Base-by-base conservation (phyloP, 1,140 invertebrate genomes). In the Cyclina sinensis region DNA sequence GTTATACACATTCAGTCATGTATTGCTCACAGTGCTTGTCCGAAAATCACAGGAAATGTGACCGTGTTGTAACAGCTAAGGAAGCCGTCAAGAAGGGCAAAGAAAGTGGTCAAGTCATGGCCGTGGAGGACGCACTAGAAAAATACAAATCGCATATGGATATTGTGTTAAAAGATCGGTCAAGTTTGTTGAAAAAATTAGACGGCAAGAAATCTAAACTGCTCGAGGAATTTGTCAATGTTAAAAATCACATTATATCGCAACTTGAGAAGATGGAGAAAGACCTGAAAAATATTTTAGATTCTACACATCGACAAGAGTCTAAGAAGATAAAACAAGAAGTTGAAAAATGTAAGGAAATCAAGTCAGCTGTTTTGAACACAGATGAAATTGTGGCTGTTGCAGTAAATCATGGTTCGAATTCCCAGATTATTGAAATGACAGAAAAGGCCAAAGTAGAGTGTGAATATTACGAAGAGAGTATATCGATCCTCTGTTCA, bases 261-360 rank as follows among this genome's bases (percentile, higher is more conserved):
- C 86, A 88, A 35, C 86, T 88, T 14, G 86, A 88, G 32, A 88
- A 83, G n/a, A 76, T 88, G 78, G 86, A 88, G 39, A 81, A 74
- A 27, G 86, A 88, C 27, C 51, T 88, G 0, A 83, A 74, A 7
- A 62, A 30, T 0, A 81, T 82, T 16, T 65, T 88, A 43, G 80
- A 88, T 11, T 32, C 79, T 16, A 88, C 86, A n/a, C 79, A 88
- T 43, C 43, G 62, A 9, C 65, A 82, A 76, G 86, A 88, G 70
- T 14, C 62, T 14, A 88, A 76, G 54, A 82, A 76, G 43, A 57
- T 88, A 7, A 70, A 83, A n/a, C 51, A 80, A n/a, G 86, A 88
- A 30, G 32, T 73, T 21, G 59, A 59, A 18, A 82, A 57, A 48
- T 82, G 79, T 57, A 79, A 73, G 48, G 86, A 88, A 43, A 82